phyloP scores from a whole-genome alignment of 2,113 vertebrate genomes.

The Anas platyrhynchos region DNA sequence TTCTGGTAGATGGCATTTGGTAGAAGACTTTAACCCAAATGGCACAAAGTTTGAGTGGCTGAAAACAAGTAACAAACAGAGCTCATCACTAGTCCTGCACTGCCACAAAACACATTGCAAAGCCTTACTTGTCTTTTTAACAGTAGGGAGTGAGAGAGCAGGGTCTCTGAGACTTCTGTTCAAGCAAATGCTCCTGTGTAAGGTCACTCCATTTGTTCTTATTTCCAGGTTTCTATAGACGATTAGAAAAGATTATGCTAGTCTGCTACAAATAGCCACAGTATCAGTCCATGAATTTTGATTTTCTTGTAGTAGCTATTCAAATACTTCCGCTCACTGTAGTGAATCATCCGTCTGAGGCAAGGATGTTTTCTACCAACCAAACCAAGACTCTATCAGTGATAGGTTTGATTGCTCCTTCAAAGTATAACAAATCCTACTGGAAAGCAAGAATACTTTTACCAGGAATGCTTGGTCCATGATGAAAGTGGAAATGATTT shows the following conservation, averaged over 20 bases:
- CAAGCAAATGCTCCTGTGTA: neutral
- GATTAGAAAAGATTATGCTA: neutral
- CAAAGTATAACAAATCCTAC: constrained; percentile 9
- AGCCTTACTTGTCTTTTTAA: neutral
- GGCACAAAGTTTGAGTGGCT: neutral
- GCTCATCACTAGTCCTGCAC: neutral
- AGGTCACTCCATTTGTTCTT: neutral
- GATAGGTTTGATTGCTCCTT: constrained; percentile 19
- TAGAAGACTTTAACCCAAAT: neutral
- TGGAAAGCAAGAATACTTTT: constrained; percentile 29
- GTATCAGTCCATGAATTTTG: neutral
- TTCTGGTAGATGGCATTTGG: neutral
- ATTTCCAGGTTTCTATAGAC: neutral
- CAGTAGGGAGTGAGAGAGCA: neutral
- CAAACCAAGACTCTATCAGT: neutral
- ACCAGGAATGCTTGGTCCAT: neutral
- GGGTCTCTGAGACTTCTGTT: neutral
- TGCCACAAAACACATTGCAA: neutral
- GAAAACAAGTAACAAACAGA: neutral
- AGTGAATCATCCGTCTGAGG: neutral
- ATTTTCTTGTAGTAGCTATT: constrained; percentile 17
- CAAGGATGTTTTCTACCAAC: constrained; percentile 20
- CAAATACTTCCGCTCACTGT: neutral
- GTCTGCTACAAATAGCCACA: neutral
- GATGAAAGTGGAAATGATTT: constrained; percentile 53